A percentile compares a stretch with the other conserved stretches of the same genome.
Conservation (phyloP, 2,888 invertebrate genomes). For the Notodonta ziczac region DNA sequence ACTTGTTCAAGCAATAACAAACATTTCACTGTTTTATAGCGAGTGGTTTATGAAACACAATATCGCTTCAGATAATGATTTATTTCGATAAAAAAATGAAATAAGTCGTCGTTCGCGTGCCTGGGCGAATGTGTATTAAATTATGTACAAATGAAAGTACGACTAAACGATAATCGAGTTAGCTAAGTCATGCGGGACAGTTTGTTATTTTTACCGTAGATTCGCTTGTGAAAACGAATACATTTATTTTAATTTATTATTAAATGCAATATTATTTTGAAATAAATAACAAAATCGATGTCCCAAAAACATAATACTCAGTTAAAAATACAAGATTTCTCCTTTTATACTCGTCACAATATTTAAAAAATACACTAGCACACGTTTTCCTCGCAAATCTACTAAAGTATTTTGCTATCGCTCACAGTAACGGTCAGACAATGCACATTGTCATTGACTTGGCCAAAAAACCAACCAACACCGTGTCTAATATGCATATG, state of each 20-base stretch:
- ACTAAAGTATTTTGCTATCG: background rate
- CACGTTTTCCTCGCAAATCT: background rate
- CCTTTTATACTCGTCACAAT: background rate
- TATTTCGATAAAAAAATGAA: constrained; percentile 1
- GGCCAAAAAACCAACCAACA: constrained; percentile 5
- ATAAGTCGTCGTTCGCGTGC: background rate
- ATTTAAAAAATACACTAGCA: background rate
- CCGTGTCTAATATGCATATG: background rate
- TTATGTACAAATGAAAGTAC: background rate
- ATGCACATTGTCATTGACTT: background rate
- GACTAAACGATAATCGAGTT: background rate
- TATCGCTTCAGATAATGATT: background rate
- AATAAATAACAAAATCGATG: too few species aligned
- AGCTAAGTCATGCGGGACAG: background rate
- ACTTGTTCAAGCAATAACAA: background rate
- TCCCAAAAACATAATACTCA: background rate
- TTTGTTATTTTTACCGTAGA: background rate
- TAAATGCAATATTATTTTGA: too few species aligned
- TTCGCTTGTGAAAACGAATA: too few species aligned
- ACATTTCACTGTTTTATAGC: background rate
- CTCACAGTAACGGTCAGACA: background rate
- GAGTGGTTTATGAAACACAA: constrained; percentile 2
- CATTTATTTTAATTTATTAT: too few species aligned
- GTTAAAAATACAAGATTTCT: background rate
- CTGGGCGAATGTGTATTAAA: background rate